A percentile compares a stretch with the other conserved stretches of the same genome.
phyloP scores from a whole-genome alignment of 2,797 vertebrate species.

The Cirrhinus mrigala region DNA sequence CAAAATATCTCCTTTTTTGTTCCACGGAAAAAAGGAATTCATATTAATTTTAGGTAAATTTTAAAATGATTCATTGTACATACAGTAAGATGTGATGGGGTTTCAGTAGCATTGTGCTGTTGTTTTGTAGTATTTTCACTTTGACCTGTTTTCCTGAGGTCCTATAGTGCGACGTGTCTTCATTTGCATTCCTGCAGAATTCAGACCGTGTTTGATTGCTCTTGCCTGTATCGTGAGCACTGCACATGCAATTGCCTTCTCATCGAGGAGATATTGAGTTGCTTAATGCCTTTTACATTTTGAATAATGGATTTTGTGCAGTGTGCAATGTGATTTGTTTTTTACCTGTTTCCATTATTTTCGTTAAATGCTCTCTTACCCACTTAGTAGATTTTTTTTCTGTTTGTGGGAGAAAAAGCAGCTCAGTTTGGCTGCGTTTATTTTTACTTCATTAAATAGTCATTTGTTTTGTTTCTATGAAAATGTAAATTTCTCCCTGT shows the following conservation, averaged over 20 bases:
- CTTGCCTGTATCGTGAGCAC: slow-evolving; percentile 33
- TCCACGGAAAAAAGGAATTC: not conserved
- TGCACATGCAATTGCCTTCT: slow-evolving; percentile 38
- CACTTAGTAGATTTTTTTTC: slow-evolving; percentile 61
- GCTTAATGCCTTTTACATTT: slow-evolving; percentile 41
- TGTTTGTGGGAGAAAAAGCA: slow-evolving; percentile 46
- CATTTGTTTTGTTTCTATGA: slow-evolving; percentile 34
- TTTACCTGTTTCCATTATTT: slow-evolving; percentile 24
- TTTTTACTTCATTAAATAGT: slow-evolving; percentile 36
- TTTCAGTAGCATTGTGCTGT: slow-evolving; percentile 12
- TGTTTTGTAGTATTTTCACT: slow-evolving; percentile 9
- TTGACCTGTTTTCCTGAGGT: slow-evolving; percentile 28
- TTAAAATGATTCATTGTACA: slow-evolving; percentile 9
- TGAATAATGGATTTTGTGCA: slow-evolving; percentile 39
- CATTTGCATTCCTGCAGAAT: slow-evolving; percentile 47
- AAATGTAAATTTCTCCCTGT: slow-evolving; percentile 4
- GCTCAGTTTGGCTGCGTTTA: not conserved
- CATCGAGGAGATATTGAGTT: slow-evolving; percentile 27
- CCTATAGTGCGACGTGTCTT: not conserved
- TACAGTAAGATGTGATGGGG: slow-evolving; percentile 13
- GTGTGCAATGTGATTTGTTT: slow-evolving; percentile 33
- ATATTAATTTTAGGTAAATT: not conserved
- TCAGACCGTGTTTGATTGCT: slow-evolving; percentile 36
- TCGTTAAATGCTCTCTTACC: slow-evolving; percentile 46
- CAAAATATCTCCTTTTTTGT: not conserved